Conservation (phyloP, 2,888 invertebrate genomes). For the Timema podura region DNA sequence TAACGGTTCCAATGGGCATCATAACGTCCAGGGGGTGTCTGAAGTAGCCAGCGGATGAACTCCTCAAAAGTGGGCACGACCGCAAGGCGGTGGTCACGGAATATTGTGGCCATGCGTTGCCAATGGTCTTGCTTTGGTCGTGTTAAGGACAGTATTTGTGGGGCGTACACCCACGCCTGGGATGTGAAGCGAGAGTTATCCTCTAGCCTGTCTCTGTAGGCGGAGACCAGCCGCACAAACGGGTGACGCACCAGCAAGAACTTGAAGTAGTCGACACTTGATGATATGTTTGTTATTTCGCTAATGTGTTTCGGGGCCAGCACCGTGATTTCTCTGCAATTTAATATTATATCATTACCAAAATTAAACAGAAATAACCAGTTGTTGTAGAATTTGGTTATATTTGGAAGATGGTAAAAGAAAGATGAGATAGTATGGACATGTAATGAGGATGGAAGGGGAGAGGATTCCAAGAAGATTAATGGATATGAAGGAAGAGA, state of each 20-base stretch:
- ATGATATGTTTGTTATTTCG: slow-evolving; percentile 35
- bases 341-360: slow-evolving; percentile 10
- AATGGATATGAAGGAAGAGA: too few relatives aligned
- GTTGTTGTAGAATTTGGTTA: not conserved
- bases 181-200: slow-evolving; percentile 43
- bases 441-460: too few relatives aligned
- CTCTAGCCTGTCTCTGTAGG: slow-evolving; percentile 44
- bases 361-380: not conserved
- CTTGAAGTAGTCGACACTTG: slow-evolving; percentile 38
- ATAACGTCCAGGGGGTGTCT: slow-evolving; percentile 36
- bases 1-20: slow-evolving; percentile 44
- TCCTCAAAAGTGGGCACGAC: slow-evolving; percentile 43
- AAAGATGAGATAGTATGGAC: too few relatives aligned
- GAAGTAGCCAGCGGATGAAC: slow-evolving; percentile 41
- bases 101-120: slow-evolving; percentile 10
- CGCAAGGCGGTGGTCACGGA: slow-evolving; percentile 36
- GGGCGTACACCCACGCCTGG: slow-evolving; percentile 43
- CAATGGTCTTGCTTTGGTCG: slow-evolving; percentile 38
- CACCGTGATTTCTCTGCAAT: slow-evolving; percentile 39
- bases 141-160: slow-evolving; percentile 42
- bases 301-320: slow-evolving; percentile 37
- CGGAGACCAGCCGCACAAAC: slow-evolving; percentile 44
- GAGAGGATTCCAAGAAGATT: too few relatives aligned
- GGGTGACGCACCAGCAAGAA: slow-evolving; percentile 44
- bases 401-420: too few relatives aligned